A percentile compares a stretch with the other conserved stretches of the same genome.
Conservation (phyloP, 2,888 invertebrate genomes). For the Sinohyriopsis cumingii region DNA sequence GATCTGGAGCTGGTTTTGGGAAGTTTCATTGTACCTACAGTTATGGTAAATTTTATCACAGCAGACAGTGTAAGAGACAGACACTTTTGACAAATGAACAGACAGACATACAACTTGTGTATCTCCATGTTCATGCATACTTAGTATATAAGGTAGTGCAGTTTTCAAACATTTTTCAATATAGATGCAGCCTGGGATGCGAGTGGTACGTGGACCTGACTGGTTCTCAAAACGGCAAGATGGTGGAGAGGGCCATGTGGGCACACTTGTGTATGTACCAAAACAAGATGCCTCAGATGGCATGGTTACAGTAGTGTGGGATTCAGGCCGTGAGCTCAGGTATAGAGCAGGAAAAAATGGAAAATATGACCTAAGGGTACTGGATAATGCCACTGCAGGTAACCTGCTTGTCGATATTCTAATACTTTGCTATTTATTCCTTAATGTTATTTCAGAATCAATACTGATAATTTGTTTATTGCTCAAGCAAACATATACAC, state of each 20-base stretch:
- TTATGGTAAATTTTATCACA: no score
- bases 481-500: constrained; percentile 28
- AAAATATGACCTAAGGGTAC: constrained; percentile 81
- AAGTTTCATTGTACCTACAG: no score
- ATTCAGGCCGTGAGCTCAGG: constrained; percentile 40
- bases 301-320: constrained; percentile 49
- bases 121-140: no score
- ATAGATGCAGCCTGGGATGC: constrained; percentile 38
- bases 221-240: constrained; percentile 44
- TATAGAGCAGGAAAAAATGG: constrained; percentile 78
- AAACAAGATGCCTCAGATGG: constrained; percentile 33
- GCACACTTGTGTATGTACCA: constrained; percentile 34
- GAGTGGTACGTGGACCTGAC: constrained; percentile 51
- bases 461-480: neutral
- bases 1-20: no score
- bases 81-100: no score
- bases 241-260: constrained; percentile 52
- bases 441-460: no score
- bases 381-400: constrained; percentile 87
- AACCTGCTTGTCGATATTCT: constrained; percentile 51
- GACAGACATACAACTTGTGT: no score
- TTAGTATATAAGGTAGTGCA: no score
- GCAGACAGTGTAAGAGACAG: no score
- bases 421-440: neutral
- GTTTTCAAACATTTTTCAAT: neutral